Base-by-base conservation (phyloP, 1,140 invertebrate genomes). In the Hydropsyche tenuis region DNA sequence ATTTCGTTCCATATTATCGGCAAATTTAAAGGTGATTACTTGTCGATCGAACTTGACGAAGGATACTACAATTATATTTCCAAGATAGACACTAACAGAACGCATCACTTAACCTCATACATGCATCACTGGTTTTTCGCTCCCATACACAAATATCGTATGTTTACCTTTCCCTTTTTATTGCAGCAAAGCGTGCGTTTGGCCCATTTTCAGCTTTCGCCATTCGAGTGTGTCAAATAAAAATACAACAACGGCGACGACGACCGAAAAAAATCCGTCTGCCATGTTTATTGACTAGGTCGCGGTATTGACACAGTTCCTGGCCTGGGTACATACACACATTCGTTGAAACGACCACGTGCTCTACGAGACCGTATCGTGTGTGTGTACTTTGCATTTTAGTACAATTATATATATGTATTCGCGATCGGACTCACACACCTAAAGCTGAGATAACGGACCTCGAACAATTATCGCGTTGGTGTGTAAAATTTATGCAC, bases 121-220 rank as follows among this genome's bases (percentile, higher is more conserved):
- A 12, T 14, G 60, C 60, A 2, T 42, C 60, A 42, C 30, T 42
- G 60, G 30, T 63, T n/a, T n/a, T n/a, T 63, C 30, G 16, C 2
- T 53, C 16, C n/a, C n/a, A n/a, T n/a, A n/a, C n/a, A n/a, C n/a
- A n/a, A n/a, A n/a, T n/a, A n/a, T n/a, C n/a, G n/a, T 63, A 14
- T 63, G 60, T 63, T 63, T 63, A 63, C 60, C 60, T 63, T 63
- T 63, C 60, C 60, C 60, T 63, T 63, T 63, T 63, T 63, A 63
- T 63, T 63, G 30, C 18, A 42, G 22, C 14, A 27, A 63, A 42
- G 60, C 60, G 30, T 42, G 60, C 60, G 25, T 63, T 42, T 63
- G 60, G 23, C 60, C 60, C 60, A 63, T 63, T 63, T 63, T 63
- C 60, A 37, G 14, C n/a, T n/a, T n/a, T 63, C 14, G 18, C 22